A percentile compares a stretch with the other conserved stretches of the same genome.
phyloP scores from a whole-genome alignment of 2,113 vertebrate species.

The Microtus oregoni region DNA sequence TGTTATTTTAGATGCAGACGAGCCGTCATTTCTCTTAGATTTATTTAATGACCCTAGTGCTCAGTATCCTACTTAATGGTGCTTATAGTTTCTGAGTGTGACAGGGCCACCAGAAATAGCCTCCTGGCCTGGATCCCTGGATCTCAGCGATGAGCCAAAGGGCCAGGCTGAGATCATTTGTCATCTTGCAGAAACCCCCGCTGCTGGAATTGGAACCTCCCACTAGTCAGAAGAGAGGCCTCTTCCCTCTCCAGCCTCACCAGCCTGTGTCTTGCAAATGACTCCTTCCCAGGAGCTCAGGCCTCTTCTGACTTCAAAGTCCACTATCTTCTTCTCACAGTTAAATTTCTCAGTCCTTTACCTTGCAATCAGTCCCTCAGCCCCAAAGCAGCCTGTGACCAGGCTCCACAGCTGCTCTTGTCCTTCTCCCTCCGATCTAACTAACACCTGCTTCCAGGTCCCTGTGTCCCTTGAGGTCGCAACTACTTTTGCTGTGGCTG shows the following conservation, averaged over 20 bases:
- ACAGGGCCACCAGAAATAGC: background rate
- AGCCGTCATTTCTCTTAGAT: conserved; percentile 42
- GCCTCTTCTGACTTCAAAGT: background rate
- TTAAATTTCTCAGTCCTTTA: background rate
- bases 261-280: background rate
- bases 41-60: conserved; percentile 18
- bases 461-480: background rate
- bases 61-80: background rate
- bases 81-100: background rate
- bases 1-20: background rate
- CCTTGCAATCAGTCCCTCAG: background rate
- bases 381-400: background rate
- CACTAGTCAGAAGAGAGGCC: background rate
- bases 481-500: background rate
- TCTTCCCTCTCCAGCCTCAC: background rate
- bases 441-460: too few species aligned
- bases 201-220: background rate
- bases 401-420: background rate
- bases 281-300: background rate
- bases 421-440: background rate
- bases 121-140: background rate
- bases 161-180: background rate
- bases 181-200: background rate
- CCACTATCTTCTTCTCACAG: background rate
- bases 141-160: conserved; percentile 28